Evolutionary conservation across 2,888 invertebrate genomes (phyloP).

Genomic region (Nomada fabriciana): DNA sequence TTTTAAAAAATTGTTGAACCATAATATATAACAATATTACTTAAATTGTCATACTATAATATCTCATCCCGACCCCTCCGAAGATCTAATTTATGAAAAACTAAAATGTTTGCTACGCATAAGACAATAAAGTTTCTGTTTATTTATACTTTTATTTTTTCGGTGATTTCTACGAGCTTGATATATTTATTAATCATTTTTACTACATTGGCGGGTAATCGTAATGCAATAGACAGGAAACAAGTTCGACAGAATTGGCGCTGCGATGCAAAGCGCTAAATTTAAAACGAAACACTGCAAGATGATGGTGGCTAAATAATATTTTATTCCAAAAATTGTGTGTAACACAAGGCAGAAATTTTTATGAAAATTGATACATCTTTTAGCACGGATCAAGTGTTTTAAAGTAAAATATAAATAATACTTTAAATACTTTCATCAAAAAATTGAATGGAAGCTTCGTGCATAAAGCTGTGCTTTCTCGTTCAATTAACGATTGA

Average conservation of each 20-base stretch:
- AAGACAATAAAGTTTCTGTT: conserved; percentile 1
- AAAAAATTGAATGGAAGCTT: background rate
- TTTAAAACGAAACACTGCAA: background rate
- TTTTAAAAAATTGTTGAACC: background rate
- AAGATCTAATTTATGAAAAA: background rate
- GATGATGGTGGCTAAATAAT: background rate
- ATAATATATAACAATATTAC: background rate
- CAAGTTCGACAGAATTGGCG: conserved; percentile 20
- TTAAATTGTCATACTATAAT: background rate
- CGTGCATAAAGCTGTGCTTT: background rate
- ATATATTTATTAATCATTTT: conserved; percentile 24
- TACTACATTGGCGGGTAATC: conserved; percentile 17
- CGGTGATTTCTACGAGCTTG: background rate
- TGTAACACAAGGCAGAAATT: background rate
- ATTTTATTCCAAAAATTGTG: background rate
- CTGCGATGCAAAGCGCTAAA: conserved; percentile 37
- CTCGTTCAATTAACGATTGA: background rate
- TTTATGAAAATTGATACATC: background rate
- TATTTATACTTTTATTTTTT: background rate
- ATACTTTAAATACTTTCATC: background rate
- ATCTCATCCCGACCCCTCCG: background rate
- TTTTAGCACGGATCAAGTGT: background rate
- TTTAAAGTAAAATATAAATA: background rate
- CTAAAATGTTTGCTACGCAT: conserved; percentile 24
- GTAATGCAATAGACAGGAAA: background rate